These are phyloP conservation scores for Drosophila ogumai DNA, from an alignment of 1,140 invertebrate species.

Conservation along the genomic window DNA sequence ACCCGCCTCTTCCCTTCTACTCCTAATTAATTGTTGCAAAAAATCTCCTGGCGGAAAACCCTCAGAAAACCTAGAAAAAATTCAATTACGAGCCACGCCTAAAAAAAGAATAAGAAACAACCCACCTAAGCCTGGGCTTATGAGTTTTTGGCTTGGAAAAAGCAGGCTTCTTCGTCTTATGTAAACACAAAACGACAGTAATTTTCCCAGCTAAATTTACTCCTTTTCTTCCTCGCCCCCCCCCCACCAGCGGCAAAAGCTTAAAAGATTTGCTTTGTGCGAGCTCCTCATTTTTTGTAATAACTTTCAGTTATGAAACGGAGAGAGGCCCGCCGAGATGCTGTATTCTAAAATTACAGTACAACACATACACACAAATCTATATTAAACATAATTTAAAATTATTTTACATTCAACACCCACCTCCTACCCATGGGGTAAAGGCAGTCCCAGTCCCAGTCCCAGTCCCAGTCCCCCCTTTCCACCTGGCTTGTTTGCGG, in stretches of 20 bases:
- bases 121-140: slow-evolving; percentile 26
- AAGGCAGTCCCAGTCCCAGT: not conserved
- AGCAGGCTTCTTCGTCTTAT: slow-evolving; percentile 11
- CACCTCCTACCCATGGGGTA: not conserved
- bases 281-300: slow-evolving; percentile 25
- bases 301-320: slow-evolving; percentile 36
- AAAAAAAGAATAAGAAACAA: not conserved
- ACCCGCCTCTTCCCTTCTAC: not conserved
- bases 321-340: slow-evolving; percentile 20
- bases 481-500: not conserved
- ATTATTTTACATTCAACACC: slow-evolving; percentile 61
- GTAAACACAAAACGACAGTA: slow-evolving; percentile 15
- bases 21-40: slow-evolving; percentile 44
- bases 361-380: slow-evolving; percentile 31
- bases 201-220: slow-evolving; percentile 60
- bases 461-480: not conserved
- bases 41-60: slow-evolving; percentile 7
- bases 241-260: slow-evolving; percentile 18
- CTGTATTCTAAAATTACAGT: slow-evolving; percentile 71
- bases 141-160: slow-evolving; percentile 8
- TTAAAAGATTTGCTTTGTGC: slow-evolving; percentile 62
- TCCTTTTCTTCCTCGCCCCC: slow-evolving; percentile 15
- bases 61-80: slow-evolving; percentile 19
- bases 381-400: slow-evolving; percentile 70
- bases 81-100: slow-evolving; percentile 53